Base-by-base conservation (phyloP, 2,797 vertebrate species). In the Gadopsis bispinosus region DNA sequence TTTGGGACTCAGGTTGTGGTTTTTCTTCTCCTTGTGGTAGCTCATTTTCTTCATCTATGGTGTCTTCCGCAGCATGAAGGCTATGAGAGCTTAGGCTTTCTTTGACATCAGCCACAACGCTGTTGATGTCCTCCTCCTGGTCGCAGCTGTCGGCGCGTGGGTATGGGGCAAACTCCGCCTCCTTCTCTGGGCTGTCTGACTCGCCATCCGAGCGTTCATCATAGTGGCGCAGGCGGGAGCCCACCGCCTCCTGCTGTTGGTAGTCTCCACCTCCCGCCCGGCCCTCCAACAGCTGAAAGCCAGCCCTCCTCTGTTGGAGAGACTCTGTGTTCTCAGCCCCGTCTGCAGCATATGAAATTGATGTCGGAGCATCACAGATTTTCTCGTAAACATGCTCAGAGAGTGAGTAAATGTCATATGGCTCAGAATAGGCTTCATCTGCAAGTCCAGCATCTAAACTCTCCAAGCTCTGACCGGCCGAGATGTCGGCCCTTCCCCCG, bases 361-460 rank as follows among this genome's bases (percentile, higher is more conserved):
- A 71, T 3, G 11, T 20, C 1, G 39, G 94, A 2, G 95, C 80
- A 0, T 97, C 96, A 7, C 96, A 95, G 70, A 99, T 99, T 89
- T 99, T 97, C 89, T 99, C 97, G n/a, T 99, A 99, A 48, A 99
- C 97, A 1, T 98, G 97, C 88, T 99, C 98, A 56, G 98, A 96
- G 35, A 95, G 91, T 0, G 95, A 94, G 3, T 97, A 98, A 83
- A 97, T 96, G 0, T 96, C 95, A 0, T 98, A 98, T 13, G 97
- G 96, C 87, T 98, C 97, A 0, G 97, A 95, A 67, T 99, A 98
- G 11, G 96, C 95, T 29, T 97, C 97, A 13, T 99, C 97, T 14
- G 82, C 81, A 1, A 80, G 79, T 59, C 75, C 85, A 4, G 19
- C 61, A 12, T 86, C 87, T 53, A 83, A 66, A 43, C 33, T 75